These are phyloP conservation scores for Laodelphax striatellus DNA, from an alignment of 1,140 invertebrate genomes.

Conservation along the genomic window DNA sequence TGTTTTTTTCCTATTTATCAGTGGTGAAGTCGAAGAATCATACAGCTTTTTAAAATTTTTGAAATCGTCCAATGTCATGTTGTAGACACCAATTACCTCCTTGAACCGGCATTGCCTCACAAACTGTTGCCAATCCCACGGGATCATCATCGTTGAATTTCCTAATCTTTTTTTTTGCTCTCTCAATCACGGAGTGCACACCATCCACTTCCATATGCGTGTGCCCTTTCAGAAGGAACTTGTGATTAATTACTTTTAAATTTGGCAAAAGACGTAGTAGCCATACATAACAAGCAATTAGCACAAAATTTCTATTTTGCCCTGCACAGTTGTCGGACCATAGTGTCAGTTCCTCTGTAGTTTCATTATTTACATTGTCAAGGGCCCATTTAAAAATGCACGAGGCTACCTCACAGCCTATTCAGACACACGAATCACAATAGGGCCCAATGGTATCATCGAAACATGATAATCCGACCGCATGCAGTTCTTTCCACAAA, in stretches of 20 bases:
- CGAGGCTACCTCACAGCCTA: conserved; percentile 11
- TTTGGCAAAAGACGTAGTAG: conserved; percentile 5
- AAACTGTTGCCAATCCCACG: conserved; percentile 9
- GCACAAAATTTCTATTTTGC: conserved; percentile 12
- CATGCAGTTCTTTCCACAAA: no score
- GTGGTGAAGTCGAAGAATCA: not conserved
- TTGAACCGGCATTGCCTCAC: not conserved
- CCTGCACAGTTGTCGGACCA: conserved; percentile 12
- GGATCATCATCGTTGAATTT: not conserved
- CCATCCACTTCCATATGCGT: conserved; percentile 14
- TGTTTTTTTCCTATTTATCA: not conserved
- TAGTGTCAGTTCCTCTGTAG: conserved; percentile 3
- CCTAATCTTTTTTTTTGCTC: conserved; percentile 6
- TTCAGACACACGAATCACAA: no score
- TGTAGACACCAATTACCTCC: not conserved
- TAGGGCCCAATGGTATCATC: no score
- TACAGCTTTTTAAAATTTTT: conserved; percentile 9
- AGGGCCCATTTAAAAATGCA: conserved; percentile 9
- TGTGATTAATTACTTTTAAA: conserved; percentile 11
- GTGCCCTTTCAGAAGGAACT: conserved; percentile 10
- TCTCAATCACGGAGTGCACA: conserved; percentile 11
- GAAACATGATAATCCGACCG: no score
- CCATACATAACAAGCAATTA: conserved; percentile 9
- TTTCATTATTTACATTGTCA: not conserved
- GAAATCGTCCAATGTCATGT: conserved; percentile 9